Evolutionary conservation across 2,113 vertebrate genomes (phyloP), one percentile per base, ranked within the genome.

Genomic region (Brachypodius melanocephalos): DNA sequence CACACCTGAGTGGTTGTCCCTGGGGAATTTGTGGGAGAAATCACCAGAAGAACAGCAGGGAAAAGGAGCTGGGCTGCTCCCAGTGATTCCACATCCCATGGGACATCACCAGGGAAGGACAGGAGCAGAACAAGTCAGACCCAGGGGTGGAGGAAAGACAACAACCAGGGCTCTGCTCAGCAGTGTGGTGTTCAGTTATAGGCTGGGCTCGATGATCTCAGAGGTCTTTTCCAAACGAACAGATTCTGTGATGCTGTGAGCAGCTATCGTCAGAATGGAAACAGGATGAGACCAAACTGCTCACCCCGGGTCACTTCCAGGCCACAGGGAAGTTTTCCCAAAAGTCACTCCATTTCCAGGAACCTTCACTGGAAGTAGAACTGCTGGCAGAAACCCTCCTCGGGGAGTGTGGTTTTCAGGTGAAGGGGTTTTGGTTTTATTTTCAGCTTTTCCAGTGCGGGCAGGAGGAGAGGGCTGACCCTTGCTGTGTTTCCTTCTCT

Each of bases 61-160:
- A 43, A 14, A 19, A 14, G 42, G 45, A 20, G 18, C 12, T 5
- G 63, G 40, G 54, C 48, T 38, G 66, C 43, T 29, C 8, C 2
- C 0, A 1, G 31, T 5, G 79, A 5, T n/a, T 4, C 34, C 67
- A 2, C 6, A 3, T 22, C 68, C 59, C 9, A 0, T 0, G 2
- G 46, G 46, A 13, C 10, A 1, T 1, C 28, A 2, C 6, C 42
- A 9, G 67, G 66, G 58, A 17, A 12, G 58, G 59, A 7, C 58
- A 26, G 69, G 17, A 71, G 58, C 5, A 2, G 58, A 31, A 24
- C 25, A 11, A 20, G 5, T 5, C 12, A 4, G 10, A 36, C 29
- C 21, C 2, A 3, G 55, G 52, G 15, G 17, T 8, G 31, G 15
- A 31, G 34, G 48, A 17, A 40, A 26, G 25, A 8, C n/a, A 8